These are phyloP conservation scores for Donacobius atricapilla DNA, from an alignment of 2,113 vertebrate genomes.

Conservation along the genomic window DNA sequence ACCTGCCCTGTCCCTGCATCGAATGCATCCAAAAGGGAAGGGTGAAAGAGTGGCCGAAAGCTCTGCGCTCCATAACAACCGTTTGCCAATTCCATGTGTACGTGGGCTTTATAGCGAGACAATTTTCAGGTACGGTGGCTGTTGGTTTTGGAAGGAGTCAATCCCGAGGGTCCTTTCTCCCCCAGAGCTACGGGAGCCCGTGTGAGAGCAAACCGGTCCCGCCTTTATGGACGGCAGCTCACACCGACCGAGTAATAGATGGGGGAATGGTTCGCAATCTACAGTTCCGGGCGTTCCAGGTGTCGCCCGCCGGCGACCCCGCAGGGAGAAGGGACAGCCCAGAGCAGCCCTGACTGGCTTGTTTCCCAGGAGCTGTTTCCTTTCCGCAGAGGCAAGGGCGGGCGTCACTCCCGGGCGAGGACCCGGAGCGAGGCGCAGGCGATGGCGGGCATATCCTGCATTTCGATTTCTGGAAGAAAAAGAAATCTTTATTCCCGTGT, in stretches of 20 bases:
- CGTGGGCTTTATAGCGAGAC: neutral
- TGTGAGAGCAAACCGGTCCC: neutral
- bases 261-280: neutral
- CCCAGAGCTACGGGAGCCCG: neutral
- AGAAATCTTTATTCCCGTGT: neutral
- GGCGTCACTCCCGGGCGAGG: neutral
- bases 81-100: fast-evolving
- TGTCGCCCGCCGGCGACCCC: neutral
- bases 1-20: neutral
- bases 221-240: neutral
- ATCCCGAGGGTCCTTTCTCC: neutral
- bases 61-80: neutral
- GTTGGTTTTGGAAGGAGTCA: neutral
- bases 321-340: neutral
- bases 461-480: neutral
- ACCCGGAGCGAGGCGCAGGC: neutral
- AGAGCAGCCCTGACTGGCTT: neutral
- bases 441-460: neutral
- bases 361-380: neutral
- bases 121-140: neutral
- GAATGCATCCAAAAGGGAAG: neutral
- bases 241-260: too few relatives aligned
- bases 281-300: neutral
- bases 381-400: neutral
- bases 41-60: neutral